Evolutionary conservation across 53 echinoderm and acorn worm species (phyloP).

Genomic region (Holothuria scabra): DNA sequence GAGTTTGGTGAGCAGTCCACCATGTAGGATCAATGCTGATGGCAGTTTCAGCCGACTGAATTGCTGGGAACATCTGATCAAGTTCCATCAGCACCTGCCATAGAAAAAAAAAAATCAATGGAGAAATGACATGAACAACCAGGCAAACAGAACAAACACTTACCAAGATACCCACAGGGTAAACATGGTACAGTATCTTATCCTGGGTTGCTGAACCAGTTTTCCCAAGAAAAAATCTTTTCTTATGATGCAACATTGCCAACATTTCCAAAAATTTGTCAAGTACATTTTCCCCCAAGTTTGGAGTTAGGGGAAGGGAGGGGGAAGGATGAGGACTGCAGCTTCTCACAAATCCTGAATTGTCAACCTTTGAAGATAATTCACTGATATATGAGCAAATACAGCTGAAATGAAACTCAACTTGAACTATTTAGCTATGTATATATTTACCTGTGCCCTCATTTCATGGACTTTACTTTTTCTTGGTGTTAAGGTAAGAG

Average conservation of each 20-base stretch:
- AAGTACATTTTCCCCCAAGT: too few species aligned
- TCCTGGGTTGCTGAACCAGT: too few species aligned
- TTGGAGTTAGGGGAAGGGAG: too few species aligned
- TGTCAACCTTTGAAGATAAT: too few species aligned
- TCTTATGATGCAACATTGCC: too few species aligned
- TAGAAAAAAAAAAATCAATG: background rate
- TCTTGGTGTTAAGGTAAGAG: conserved; percentile 73
- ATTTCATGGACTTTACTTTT: conserved; percentile 75
- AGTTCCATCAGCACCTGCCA: conserved; percentile 73
- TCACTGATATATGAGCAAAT: too few species aligned
- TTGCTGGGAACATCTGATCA: conserved; percentile 82
- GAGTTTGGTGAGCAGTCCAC: conserved; percentile 89
- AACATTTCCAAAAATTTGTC: too few species aligned
- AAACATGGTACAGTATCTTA: too few species aligned
- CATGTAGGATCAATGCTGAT: conserved; percentile 64
- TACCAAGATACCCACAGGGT: too few species aligned
- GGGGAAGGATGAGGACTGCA: too few species aligned
- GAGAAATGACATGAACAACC: background rate
- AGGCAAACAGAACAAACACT: background rate
- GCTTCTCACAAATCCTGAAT: too few species aligned
- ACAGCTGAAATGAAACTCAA: background rate
- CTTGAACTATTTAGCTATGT: background rate
- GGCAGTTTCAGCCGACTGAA: conserved; percentile 79
- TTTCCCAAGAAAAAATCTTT: too few species aligned
- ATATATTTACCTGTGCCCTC: conserved; percentile 80